Evolutionary conservation across 2,888 invertebrate genomes (phyloP).

Genomic region (Dryobotodes eremita): DNA sequence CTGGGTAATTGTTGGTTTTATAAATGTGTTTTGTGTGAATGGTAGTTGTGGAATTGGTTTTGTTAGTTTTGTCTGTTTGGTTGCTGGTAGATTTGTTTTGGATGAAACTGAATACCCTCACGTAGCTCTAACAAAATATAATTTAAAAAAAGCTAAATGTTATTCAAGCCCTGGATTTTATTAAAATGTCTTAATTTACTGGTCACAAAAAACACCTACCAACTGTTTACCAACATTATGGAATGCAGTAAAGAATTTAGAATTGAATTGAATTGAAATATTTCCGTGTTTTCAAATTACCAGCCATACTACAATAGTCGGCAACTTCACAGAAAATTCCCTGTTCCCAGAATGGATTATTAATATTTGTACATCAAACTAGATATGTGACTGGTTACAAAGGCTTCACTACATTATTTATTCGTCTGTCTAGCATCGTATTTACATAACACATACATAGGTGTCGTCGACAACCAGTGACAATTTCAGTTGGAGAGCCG

Average conservation of each 20-base stretch:
- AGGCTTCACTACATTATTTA: background rate
- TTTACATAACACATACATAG: background rate
- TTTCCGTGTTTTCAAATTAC: background rate
- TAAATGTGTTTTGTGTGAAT: conserved; percentile 21
- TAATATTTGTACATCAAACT: background rate
- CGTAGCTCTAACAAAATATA: background rate
- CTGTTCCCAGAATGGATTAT: background rate
- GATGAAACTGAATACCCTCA: background rate
- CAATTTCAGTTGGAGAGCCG: conserved; percentile 24
- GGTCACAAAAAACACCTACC: too few species aligned
- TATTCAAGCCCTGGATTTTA: background rate
- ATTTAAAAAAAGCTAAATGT: too few species aligned
- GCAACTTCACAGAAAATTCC: too few species aligned
- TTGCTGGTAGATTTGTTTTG: background rate
- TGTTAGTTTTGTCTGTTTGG: background rate
- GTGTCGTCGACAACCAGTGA: conserved; percentile 7
- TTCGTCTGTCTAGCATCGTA: background rate
- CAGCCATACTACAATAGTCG: background rate
- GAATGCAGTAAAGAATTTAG: too few species aligned
- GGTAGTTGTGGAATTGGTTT: background rate
- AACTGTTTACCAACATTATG: too few species aligned
- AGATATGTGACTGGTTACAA: background rate
- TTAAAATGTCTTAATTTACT: too few species aligned
- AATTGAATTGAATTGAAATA: too few species aligned
- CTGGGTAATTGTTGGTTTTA: conserved; percentile 29